Evolutionary conservation across 2,888 invertebrate genomes (phyloP).

Genomic region (Omphaloscelis lunosa): DNA sequence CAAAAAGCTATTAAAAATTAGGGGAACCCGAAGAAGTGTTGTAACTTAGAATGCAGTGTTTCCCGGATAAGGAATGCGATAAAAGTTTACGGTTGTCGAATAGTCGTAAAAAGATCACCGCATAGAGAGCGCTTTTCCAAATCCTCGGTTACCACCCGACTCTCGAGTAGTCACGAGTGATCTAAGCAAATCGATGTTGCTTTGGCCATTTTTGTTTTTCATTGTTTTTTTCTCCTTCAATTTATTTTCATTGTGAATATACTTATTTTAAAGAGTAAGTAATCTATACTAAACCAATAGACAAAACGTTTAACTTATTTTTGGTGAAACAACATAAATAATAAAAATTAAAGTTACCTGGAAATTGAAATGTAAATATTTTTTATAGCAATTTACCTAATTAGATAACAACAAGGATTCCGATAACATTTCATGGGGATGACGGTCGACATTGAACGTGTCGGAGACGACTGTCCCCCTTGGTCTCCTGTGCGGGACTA

Average conservation of each 20-base stretch:
- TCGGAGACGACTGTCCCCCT: conserved; percentile 68
- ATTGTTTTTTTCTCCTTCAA: background rate
- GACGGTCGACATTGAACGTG: conserved; percentile 38
- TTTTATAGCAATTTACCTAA: conserved; percentile 23
- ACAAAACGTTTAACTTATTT: no score
- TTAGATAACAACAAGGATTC: conserved; percentile 34
- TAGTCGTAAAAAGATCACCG: conserved; percentile 79
- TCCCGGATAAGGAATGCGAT: conserved; percentile 70
- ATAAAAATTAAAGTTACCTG: background rate
- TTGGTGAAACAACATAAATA: background rate
- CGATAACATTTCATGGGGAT: conserved; percentile 37
- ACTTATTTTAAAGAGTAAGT: background rate
- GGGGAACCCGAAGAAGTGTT: conserved; percentile 30
- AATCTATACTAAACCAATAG: background rate
- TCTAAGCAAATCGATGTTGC: conserved; percentile 52
- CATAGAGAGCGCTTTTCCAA: conserved; percentile 71
- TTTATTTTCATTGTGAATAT: background rate
- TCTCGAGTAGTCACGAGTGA: conserved; percentile 42
- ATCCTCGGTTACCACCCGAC: conserved; percentile 59
- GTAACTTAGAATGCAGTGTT: conserved; percentile 61
- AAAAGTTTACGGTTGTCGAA: conserved; percentile 79
- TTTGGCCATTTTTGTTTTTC: conserved; percentile 29
- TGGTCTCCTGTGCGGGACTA: conserved; percentile 75
- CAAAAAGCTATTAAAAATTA: conserved; percentile 55
- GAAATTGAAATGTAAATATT: background rate